Conservation (phyloP, 2,113 vertebrate genomes). For the Eulemur macaco region DNA sequence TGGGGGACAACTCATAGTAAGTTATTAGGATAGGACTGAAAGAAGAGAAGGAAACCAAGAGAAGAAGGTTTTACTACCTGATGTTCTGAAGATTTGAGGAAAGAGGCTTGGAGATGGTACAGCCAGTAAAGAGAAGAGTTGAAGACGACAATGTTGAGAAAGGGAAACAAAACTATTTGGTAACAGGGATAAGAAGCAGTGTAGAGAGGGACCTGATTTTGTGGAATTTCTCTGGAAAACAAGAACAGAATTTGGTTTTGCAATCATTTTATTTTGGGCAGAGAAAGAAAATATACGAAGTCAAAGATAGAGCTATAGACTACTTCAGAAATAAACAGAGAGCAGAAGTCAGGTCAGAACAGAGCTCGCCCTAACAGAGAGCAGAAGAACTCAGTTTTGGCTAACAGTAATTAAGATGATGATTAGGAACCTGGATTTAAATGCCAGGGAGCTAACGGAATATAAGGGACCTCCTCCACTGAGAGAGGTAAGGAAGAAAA, state of each 20-base stretch:
- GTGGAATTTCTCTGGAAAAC: background rate
- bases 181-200: background rate
- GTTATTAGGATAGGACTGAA: background rate
- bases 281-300: background rate
- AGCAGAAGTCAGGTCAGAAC: background rate
- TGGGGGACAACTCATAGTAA: background rate
- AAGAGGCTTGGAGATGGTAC: background rate
- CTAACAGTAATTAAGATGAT: background rate
- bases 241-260: background rate
- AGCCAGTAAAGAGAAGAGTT: background rate
- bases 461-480: background rate
- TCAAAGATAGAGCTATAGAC: background rate
- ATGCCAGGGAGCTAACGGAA: background rate
- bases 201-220: background rate
- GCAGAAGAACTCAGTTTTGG: background rate
- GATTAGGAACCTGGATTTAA: background rate
- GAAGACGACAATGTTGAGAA: background rate
- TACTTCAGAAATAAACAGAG: background rate
- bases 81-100: background rate
- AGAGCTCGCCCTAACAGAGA: fast-evolving
- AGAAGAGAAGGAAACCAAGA: background rate
- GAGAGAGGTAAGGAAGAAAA: background rate
- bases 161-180: background rate
- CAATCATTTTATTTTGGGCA: background rate
- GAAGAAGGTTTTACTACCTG: background rate